Evolutionary conservation across 2,113 vertebrate species (phyloP).

Genomic region (Mungos mungo): DNA sequence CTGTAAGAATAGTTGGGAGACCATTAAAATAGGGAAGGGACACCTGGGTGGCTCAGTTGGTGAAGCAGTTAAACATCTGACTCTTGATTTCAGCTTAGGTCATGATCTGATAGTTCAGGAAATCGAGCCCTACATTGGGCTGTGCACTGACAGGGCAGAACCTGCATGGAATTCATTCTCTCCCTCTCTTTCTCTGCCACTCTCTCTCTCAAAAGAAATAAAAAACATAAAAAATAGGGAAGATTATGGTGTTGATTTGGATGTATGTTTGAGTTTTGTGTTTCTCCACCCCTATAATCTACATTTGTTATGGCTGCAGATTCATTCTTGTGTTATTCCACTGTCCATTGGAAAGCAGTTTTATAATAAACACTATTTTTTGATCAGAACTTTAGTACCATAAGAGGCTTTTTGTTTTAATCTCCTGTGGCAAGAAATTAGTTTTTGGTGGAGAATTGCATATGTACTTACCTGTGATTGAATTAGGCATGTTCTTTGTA

Average conservation of each 20-base stretch:
- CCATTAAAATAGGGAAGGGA: neutral
- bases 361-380: conserved; percentile 44
- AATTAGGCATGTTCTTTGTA: neutral
- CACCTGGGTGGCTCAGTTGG: no score
- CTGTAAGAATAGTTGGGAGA: neutral
- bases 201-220: no score
- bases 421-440: conserved; percentile 53
- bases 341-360: conserved; percentile 42
- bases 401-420: conserved; percentile 65
- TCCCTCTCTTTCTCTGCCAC: no score
- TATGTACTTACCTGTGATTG: neutral
- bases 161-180: no score
- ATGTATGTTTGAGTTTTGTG: neutral
- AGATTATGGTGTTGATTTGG: neutral
- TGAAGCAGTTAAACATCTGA: no score
- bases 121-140: no score
- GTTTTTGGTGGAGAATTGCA: conserved; percentile 15
- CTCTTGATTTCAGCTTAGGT: no score
- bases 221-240: no score
- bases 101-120: no score
- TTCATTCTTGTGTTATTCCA: conserved; percentile 1
- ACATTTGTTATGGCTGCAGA: neutral
- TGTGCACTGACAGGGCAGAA: no score
- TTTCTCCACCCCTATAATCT: neutral
- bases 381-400: neutral